These are phyloP conservation scores for Mungos mungo DNA, from an alignment of 2,113 vertebrate species.

Conservation along the genomic window DNA sequence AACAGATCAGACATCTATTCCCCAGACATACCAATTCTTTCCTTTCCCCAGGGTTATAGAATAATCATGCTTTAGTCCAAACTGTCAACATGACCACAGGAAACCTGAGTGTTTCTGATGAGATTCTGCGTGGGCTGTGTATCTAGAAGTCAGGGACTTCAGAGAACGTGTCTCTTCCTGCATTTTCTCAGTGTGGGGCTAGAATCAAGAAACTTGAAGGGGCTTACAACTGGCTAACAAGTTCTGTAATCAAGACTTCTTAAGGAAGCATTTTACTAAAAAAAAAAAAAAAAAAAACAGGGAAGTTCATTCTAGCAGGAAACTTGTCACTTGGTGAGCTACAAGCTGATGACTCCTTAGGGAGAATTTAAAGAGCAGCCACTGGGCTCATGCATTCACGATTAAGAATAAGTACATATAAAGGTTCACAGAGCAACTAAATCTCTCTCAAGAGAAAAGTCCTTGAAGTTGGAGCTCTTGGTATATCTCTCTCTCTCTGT, in stretches of 20 bases:
- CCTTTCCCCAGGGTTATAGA: conserved; percentile 33
- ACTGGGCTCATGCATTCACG: not conserved
- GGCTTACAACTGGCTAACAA: not conserved
- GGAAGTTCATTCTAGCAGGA: not conserved
- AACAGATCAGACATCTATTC: conserved; percentile 9
- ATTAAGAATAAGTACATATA: not conserved
- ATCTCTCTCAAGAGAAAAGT: conserved; percentile 24
- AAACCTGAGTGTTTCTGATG: not conserved
- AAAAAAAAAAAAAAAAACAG: conserved; percentile 1
- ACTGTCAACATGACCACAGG: not conserved
- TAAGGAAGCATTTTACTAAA: not conserved
- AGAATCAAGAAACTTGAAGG: conserved; percentile 30
- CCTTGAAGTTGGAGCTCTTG: not conserved
- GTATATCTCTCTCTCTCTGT: not conserved
- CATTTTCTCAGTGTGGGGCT: not conserved
- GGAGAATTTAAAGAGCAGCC: not conserved
- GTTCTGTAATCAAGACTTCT: conserved; percentile 19
- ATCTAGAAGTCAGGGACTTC: conserved; percentile 34
- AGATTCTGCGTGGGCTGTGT: not conserved
- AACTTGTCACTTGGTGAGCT: not conserved
- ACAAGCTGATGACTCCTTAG: not conserved
- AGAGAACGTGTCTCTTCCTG: not conserved
- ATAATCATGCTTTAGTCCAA: conserved; percentile 34
- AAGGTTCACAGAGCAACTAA: not conserved
- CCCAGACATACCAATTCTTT: not conserved